Evolutionary conservation across 1,140 invertebrate genomes (phyloP), one percentile per base, ranked within the genome.

Genomic region (Atta texana): DNA sequence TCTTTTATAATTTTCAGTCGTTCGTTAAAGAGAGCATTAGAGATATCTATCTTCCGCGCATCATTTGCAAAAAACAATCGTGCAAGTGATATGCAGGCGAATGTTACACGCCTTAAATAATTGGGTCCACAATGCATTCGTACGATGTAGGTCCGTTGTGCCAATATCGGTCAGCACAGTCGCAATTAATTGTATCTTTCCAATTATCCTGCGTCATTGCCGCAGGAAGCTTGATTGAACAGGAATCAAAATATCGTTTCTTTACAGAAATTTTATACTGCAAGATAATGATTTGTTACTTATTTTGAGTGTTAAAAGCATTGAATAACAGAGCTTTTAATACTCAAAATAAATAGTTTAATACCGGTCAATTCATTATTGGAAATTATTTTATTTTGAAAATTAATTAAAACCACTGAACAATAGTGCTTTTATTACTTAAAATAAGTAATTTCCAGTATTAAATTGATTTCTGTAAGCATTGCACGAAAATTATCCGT

Each of bases 51-150:
- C 39, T 49, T 84, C 39, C 69, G 69, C 80, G 80, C 55, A 75
- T 74, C 39, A 63, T 84, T 61, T 75, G 68, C 80, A 51, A 75
- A 76, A 76, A 74, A 84, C 80, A 55, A 74, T 74, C 68, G 80
- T 74, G 80, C 80, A 44, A 82, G 53, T 82, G 80, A 82, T 82
- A 82, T 82, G 68, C 68, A 82, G 80, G 55, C 53, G 53, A 74
- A 74, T 34, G 14, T 82, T 57, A 31, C 34, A 44, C 66, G n/a
- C 68, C 69, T 84, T 63, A 51, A 82, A 84, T 71, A 72, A 55
- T 28, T 28, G 69, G 69, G 69, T 12, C 24, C 18, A 75, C 39
- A 69, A 51, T 31, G 51, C 49, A 31, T 28, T 1, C 55, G 53
- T 51, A 82, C 53, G 68, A 49, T 14, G 18, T 18, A 53, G 31